Base-by-base conservation (phyloP, 1,140 invertebrate genomes). In the Tribolium madens region DNA sequence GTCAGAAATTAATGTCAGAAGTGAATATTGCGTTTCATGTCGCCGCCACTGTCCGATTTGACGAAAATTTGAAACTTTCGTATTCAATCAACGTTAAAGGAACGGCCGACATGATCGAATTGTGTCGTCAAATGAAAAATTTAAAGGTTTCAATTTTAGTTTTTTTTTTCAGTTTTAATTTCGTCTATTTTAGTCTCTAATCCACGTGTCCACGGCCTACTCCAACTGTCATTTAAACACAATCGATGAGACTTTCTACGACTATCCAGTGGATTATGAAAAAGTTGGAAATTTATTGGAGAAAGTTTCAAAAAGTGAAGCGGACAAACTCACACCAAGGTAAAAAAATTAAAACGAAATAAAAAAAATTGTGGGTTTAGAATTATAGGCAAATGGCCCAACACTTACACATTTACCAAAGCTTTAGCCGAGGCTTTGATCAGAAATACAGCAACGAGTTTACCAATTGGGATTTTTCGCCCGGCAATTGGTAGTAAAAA, bases 11-110 rank as follows among this genome's bases (percentile, higher is more conserved):
- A 0, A 84, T 85, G 10, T 85, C 89, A 5, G 87, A 90, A 69
- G 89, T 95, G 7, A 83, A 91, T 76, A 87, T 96, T 52, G 91
- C 97, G n/a, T 95, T 97, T 84, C 95, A 97, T 83, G 92, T 90
- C 3, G 96, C 96, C 1, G 96, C 96, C 0, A 96, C 94, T n/a
- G 91, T 97, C 6, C 91, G 93, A 82, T 97, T 97, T 85, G 93
- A 96, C 84, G 96, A 96, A 85, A 89, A 91, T 50, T 84, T 97
- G 12, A 90, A 91, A 82, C 70, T 83, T n/a, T 88, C 90, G 0
- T 86, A 90, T 14, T 86, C 88, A 21, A 90, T 91, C 18, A 93
- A 93, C 80, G 87, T 92, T 0, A 85, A 87, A 64, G 90, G 89
- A 6, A 91, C 90, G 0, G 89, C 89, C 77, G 86, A 90, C 42